Conservation (phyloP, 1,140 invertebrate genomes). For the Metopolophium dirhodum region DNA sequence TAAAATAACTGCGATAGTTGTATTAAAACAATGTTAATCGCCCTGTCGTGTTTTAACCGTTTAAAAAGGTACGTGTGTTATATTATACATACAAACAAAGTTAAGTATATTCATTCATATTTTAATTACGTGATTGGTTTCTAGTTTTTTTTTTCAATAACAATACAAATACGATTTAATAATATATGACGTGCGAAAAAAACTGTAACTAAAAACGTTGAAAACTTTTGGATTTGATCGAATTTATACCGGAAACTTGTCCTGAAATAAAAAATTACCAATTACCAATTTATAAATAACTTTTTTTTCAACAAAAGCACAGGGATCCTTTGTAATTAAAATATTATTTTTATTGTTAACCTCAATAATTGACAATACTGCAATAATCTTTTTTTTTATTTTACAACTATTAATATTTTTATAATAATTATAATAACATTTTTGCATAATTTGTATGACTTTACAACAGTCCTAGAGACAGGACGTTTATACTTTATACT, state of each 20-base stretch:
- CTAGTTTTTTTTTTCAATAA: background rate
- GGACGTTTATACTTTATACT: no score
- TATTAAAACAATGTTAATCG: background rate
- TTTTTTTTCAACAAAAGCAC: background rate
- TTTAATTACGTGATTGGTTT: constrained; percentile 2
- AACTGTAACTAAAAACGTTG: background rate
- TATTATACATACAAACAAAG: background rate
- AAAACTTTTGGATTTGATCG: background rate
- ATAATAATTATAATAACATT: no score
- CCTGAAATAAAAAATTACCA: background rate
- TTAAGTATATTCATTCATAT: background rate
- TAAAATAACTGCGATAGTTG: background rate
- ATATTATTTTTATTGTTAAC: constrained; percentile 11
- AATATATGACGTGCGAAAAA: background rate
- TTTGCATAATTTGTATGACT: no score
- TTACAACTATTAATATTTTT: background rate
- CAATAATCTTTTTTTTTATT: background rate
- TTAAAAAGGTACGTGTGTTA: background rate
- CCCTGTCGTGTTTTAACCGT: background rate
- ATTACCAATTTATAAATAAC: background rate
- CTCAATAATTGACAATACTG: background rate
- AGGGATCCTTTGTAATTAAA: background rate
- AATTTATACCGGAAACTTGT: background rate
- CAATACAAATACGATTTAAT: background rate
- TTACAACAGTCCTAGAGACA: no score